Evolutionary conservation across 1,140 invertebrate genomes (phyloP).

Genomic region (Battus philenor): DNA sequence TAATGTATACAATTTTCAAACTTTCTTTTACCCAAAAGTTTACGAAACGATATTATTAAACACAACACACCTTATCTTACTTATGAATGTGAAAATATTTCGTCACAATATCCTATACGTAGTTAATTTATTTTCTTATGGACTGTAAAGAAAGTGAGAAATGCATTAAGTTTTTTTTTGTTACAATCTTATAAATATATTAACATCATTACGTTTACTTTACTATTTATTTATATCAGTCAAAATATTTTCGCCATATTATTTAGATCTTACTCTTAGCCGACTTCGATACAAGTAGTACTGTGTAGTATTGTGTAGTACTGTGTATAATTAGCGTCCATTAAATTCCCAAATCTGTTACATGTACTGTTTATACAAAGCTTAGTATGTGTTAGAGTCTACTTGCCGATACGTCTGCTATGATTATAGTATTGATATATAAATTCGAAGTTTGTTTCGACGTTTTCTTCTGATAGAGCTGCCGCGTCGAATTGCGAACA

Average conservation of each 20-base stretch:
- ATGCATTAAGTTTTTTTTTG: constrained; percentile 72
- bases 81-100: constrained; percentile 74
- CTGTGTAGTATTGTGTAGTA: constrained; percentile 19
- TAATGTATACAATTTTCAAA: constrained; percentile 68
- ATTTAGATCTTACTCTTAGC: constrained; percentile 34
- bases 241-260: constrained; percentile 67
- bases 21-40: constrained; percentile 63
- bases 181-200: constrained; percentile 70
- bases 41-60: constrained; percentile 66
- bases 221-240: constrained; percentile 66
- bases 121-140: constrained; percentile 56
- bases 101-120: constrained; percentile 65
- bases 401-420: constrained; percentile 1
- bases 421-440: constrained; percentile 5
- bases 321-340: constrained; percentile 1
- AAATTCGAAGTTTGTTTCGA: constrained; percentile 11
- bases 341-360: constrained; percentile 1
- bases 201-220: constrained; percentile 62
- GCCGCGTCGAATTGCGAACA: too few species aligned
- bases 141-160: constrained; percentile 72
- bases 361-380: constrained; percentile 13
- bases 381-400: constrained; percentile 8
- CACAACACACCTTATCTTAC: constrained; percentile 70
- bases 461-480: background rate
- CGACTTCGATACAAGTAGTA: constrained; percentile 28